phyloP scores from a whole-genome alignment of 2,797 vertebrate species.

The Oreonectes daqikongensis region DNA sequence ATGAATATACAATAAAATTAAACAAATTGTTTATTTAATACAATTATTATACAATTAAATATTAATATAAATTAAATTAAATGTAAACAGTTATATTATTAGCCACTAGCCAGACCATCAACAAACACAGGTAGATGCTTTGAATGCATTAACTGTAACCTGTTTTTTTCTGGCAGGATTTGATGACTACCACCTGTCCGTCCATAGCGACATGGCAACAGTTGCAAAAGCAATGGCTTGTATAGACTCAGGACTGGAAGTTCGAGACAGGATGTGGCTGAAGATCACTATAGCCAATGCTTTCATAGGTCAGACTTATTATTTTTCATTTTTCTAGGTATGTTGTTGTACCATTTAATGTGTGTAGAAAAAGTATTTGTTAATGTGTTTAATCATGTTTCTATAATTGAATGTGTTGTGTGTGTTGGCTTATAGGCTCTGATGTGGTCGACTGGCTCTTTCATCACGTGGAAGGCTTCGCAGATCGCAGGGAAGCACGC shows the following conservation, averaged over 20 bases:
- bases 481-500: constrained; percentile 93
- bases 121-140: too few species aligned
- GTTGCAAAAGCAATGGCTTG: constrained; percentile 98
- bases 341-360: too few species aligned
- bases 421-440: constrained; percentile 78
- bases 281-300: constrained; percentile 99
- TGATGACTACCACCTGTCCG: constrained; percentile 97
- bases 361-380: neutral
- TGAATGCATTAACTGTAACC: neutral
- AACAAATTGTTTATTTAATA: too few species aligned
- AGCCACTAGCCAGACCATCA: too few species aligned
- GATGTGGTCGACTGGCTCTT: constrained; percentile 99
- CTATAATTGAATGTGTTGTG: constrained; percentile 12
- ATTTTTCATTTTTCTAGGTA: too few species aligned
- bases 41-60: too few species aligned
- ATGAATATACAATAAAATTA: too few species aligned
- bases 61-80: too few species aligned
- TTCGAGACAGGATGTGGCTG: constrained; percentile 98
- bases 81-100: too few species aligned
- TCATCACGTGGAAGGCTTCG: constrained; percentile 96
- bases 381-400: neutral
- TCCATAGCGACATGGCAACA: constrained; percentile 97
- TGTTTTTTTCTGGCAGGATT: constrained; percentile 79
- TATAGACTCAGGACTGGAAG: constrained; percentile 94
- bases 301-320: constrained; percentile 85